Evolutionary conservation across 2,113 vertebrate species (phyloP), one percentile per base, ranked within the genome.

Genomic region (Pterocles gutturalis): DNA sequence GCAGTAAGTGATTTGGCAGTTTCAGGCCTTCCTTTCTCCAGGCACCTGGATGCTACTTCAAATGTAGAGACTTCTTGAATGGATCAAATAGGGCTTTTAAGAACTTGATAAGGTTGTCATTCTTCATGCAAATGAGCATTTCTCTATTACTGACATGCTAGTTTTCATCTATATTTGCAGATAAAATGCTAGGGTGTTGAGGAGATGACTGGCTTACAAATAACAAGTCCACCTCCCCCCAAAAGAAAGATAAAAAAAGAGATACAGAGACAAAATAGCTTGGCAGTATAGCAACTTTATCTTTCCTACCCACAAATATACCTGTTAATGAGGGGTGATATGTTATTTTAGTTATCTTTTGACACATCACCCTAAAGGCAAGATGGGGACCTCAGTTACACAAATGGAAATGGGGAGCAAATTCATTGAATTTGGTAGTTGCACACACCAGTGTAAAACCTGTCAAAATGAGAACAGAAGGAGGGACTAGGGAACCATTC

Each of bases 61-160:
- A 29, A 88, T 77, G 43, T 38, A 90, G 60, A 28, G 22, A 24
- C 14, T 70, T 8, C 14, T 85, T 60, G 62, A 94, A 70, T 66
- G 41, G 83, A 80, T 91, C 61, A 85, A 55, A 64, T 57, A 70
- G n/a, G 7, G 33, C 46, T 96, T 53, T 64, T 77, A 89, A 90
- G 48, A 86, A 16, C 86, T 88, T 67, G 49, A 83, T 71, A 70
- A 82, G 17, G 24, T 41, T 93, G 29, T 90, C 45, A 93, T 94
- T 96, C 60, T 49, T 97, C 65, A 89, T 83, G 55, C 65, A 91
- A 92, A 95, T 89, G 61, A 92, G 7, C 11, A 41, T 86, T 94
- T 92, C 67, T 57, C 24, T 93, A 49, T 58, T 58, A 87, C 20
- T 91, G 76, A 26, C 54, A 65, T n/a, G 33, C 7, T 92, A 38